A percentile compares a stretch with the other conserved stretches of the same genome.
phyloP scores from a whole-genome alignment of 2,888 invertebrate species.

The Rhimphoctona megacephalus region DNA sequence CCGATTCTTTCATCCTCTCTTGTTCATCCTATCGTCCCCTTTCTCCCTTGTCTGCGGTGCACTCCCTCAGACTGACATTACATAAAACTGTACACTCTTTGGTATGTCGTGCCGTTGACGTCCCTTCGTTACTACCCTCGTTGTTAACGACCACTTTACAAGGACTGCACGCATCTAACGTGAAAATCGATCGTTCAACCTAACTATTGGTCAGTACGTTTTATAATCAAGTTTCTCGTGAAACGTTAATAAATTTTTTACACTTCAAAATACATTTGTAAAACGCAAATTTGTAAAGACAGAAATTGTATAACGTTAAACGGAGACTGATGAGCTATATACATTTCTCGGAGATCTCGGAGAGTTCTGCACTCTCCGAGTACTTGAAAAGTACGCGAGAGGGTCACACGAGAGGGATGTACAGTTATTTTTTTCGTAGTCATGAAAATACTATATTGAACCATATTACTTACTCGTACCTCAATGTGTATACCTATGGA shows the following conservation, averaged over 20 bases:
- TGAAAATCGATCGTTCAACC: slow-evolving; percentile 53
- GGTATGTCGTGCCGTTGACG: slow-evolving; percentile 50
- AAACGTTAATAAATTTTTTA: not conserved
- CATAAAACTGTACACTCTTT: slow-evolving; percentile 44
- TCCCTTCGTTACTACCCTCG: slow-evolving; percentile 44
- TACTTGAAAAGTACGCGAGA: slow-evolving; percentile 35
- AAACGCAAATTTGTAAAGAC: not conserved
- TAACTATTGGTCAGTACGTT: slow-evolving; percentile 6
- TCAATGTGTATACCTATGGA: not conserved
- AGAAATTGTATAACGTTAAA: slow-evolving; percentile 30
- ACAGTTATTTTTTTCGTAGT: not conserved
- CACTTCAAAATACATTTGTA: slow-evolving; percentile 1
- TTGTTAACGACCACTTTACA: slow-evolving; percentile 34
- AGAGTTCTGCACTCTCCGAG: too few species aligned
- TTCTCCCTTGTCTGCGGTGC: slow-evolving; percentile 43
- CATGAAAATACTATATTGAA: not conserved
- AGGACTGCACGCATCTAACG: slow-evolving; percentile 34
- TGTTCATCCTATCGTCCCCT: slow-evolving; percentile 10
- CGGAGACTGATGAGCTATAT: not conserved
- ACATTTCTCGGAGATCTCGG: not conserved
- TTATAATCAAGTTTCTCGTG: not conserved
- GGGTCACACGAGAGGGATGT: not conserved
- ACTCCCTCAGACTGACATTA: slow-evolving; percentile 45
- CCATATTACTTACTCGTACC: slow-evolving; percentile 1
- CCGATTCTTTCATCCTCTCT: slow-evolving; percentile 22